phyloP scores from a whole-genome alignment of 92 coral and sea anemone genomes.

The Zoanthus solanderi region DNA sequence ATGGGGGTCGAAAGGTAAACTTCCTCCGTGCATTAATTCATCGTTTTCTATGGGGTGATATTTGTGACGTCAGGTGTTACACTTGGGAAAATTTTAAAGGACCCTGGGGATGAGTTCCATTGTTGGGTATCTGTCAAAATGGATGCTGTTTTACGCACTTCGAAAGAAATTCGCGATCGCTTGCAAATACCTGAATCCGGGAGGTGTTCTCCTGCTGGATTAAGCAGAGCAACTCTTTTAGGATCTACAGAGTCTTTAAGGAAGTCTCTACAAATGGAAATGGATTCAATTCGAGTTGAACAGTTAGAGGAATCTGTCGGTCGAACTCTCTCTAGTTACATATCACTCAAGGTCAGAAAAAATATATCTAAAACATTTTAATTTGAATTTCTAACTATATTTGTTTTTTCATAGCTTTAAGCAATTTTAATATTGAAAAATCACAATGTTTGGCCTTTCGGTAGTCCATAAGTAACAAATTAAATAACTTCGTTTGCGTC shows the following conservation, averaged over 20 bases:
- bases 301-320: slow-evolving; percentile 69
- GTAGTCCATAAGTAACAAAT: too few relatives aligned
- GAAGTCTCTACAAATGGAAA: slow-evolving; percentile 80
- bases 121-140: neutral
- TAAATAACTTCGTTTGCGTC: too few relatives aligned
- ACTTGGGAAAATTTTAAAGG: too few relatives aligned
- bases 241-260: slow-evolving; percentile 77
- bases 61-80: too few relatives aligned
- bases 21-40: too few relatives aligned
- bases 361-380: neutral
- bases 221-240: slow-evolving; percentile 52
- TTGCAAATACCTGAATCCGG: slow-evolving; percentile 26
- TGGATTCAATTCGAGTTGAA: slow-evolving; percentile 74
- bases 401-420: neutral
- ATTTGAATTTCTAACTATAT: neutral
- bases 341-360: slow-evolving; percentile 43
- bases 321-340: slow-evolving; percentile 68
- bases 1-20: too few relatives aligned
- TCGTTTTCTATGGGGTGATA: too few relatives aligned
- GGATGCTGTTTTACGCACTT: slow-evolving; percentile 17
- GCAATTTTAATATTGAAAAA: neutral
- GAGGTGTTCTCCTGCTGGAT: slow-evolving; percentile 29
- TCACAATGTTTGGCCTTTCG: too few relatives aligned
- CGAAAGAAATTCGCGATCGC: slow-evolving; percentile 26
- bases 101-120: too few relatives aligned